Conservation (phyloP, 2,797 vertebrate genomes). For the Clarias laeviceps region DNA sequence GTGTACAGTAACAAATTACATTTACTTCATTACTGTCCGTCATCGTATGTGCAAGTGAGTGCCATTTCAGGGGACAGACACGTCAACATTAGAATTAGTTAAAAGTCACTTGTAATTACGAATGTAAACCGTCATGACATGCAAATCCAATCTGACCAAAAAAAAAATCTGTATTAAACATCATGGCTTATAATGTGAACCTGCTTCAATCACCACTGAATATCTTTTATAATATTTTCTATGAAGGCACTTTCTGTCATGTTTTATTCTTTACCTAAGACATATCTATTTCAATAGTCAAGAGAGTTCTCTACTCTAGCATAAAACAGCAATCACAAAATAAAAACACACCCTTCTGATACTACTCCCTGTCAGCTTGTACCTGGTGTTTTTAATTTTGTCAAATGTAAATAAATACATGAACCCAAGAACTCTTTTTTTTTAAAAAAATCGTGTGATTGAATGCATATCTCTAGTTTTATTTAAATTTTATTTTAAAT, state of each 20-base stretch:
- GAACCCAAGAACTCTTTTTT: background rate
- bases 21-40: no score
- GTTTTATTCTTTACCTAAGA: background rate
- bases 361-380: background rate
- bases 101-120: no score
- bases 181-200: no score
- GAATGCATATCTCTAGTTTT: conserved; percentile 10
- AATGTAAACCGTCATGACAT: no score
- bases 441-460: conserved; percentile 1
- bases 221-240: background rate
- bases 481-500: conserved; percentile 5
- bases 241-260: background rate
- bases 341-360: background rate
- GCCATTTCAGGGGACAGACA: no score
- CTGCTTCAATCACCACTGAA: no score
- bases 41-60: no score
- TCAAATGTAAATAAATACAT: background rate
- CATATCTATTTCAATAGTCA: background rate
- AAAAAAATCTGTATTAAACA: no score
- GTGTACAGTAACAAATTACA: no score
- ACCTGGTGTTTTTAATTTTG: background rate
- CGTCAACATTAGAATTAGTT: no score
- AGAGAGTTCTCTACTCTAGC: background rate
- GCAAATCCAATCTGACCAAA: no score
- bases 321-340: background rate